Evolutionary conservation across 2,888 invertebrate species (phyloP), one percentile per base, ranked within the genome.

Genomic region (Junonia oenone): DNA sequence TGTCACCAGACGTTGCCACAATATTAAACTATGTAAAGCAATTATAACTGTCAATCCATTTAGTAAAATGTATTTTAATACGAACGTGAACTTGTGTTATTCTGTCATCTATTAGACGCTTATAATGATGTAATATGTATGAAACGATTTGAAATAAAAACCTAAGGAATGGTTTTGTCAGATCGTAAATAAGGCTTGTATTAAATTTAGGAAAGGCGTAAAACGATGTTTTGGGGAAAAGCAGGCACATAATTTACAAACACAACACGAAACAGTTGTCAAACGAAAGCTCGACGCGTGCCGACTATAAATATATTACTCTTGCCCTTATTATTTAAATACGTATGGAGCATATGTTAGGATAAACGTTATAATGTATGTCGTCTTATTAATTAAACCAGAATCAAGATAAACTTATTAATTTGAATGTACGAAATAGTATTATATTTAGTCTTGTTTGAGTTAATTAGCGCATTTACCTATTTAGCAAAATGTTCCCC

Each of bases 1-100:
- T 72, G 79, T 77, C 75, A 70, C 70, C 67, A 62, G 69, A 70
- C 77, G 73, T 79, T 81, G 65, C 64, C 65, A 67, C 67, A 70
- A 71, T 73, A 75, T 80, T 78, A 71, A 74, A 78, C 71, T 72
- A 71, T 73, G 72, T 75, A 67, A 66, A 63, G 63, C 58, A 67
- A 67, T 67, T 64, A 67, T 66, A 61, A 64, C 63, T 63, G 67
- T 66, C 66, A 66, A 68, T 63, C 63, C 64, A 59, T 51, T 22
- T 22, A 60, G 56, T 56, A 55, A 59, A n/a, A 54, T 40, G 40
- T 6, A 33, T 26, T 40, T 38, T 31, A 14, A 31, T 15, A 22
- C 2, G 22, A 22, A n/a, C n/a, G n/a, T 11, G 9, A 27, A 29
- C 17, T 17, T 6, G 2, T 26, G 6, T 37, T n/a, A 26, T 8